Evolutionary conservation across 1,140 invertebrate species (phyloP).

Genomic region (Pseudomyrmex pallidus): DNA sequence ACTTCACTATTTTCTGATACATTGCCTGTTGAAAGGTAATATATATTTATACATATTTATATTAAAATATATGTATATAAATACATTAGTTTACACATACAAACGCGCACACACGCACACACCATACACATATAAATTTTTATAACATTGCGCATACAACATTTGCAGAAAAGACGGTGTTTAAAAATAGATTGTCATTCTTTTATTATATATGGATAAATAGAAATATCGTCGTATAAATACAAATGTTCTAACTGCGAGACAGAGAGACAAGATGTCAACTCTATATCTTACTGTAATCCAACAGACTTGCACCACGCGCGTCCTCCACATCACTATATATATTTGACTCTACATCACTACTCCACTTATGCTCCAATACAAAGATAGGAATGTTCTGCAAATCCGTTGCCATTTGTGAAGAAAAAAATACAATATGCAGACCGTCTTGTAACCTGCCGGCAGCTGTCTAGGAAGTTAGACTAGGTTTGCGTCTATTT

Average conservation of each 20-base stretch:
- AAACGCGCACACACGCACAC: not conserved
- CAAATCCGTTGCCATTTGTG: slow-evolving; percentile 79
- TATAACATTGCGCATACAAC: not conserved
- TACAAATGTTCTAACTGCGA: slow-evolving; percentile 39
- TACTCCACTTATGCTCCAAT: slow-evolving; percentile 83
- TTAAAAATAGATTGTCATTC: not conserved
- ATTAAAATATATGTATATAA: not conserved
- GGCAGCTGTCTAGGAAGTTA: slow-evolving; percentile 56
- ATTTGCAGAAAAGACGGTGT: not conserved
- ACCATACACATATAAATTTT: not conserved
- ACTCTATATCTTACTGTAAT: slow-evolving; percentile 69
- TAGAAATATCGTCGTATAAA: not conserved
- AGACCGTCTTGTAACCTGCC: slow-evolving; percentile 63
- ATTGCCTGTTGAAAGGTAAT: slow-evolving; percentile 64
- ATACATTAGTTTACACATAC: too few relatives aligned
- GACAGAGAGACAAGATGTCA: slow-evolving; percentile 1
- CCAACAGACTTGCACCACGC: slow-evolving; percentile 57
- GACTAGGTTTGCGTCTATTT: slow-evolving; percentile 78
- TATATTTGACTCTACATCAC: slow-evolving; percentile 79
- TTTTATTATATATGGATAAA: not conserved
- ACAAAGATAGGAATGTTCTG: slow-evolving; percentile 83
- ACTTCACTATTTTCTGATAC: slow-evolving; percentile 80
- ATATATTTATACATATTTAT: not conserved
- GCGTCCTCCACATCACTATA: slow-evolving; percentile 74
- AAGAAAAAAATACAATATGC: slow-evolving; percentile 70